Evolutionary conservation across 2,113 vertebrate genomes (phyloP).

Genomic region (Orycteropus afer): DNA sequence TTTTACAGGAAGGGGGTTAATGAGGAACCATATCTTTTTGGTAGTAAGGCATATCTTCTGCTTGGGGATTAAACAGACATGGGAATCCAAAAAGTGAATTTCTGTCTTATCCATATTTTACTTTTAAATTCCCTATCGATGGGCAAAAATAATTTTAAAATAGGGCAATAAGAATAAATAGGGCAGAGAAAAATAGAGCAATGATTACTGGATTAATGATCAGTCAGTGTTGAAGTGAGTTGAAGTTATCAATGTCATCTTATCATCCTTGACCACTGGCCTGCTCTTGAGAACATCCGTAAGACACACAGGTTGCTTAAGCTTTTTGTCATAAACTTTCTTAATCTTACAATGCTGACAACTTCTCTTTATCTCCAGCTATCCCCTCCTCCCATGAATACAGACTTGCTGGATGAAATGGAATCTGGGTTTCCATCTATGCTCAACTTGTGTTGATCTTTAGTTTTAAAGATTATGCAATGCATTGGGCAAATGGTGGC

Average conservation of each 20-base stretch:
- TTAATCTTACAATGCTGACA: fast-evolving
- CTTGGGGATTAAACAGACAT: slow-evolving; percentile 17
- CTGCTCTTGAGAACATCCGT: background rate
- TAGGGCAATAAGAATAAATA: slow-evolving; percentile 62
- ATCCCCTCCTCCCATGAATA: fast-evolving
- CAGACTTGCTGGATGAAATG: background rate
- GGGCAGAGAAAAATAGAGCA: slow-evolving; percentile 9
- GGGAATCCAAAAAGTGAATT: slow-evolving; percentile 8
- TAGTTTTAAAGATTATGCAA: background rate
- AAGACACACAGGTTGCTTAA: fast-evolving
- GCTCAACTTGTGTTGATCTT: background rate
- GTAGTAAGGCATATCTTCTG: background rate
- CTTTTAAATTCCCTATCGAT: slow-evolving; percentile 51
- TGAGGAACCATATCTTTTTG: background rate
- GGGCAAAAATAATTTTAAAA: slow-evolving; percentile 39
- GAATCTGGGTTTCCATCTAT: background rate
- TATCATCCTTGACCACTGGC: fast-evolving
- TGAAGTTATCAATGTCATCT: fast-evolving
- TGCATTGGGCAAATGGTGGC: background rate
- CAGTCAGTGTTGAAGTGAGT: background rate
- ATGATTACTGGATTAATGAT: background rate
- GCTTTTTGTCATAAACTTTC: too few species aligned
- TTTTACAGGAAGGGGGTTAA: slow-evolving; percentile 18
- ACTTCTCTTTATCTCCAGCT: background rate
- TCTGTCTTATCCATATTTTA: slow-evolving; percentile 36